phyloP scores from a whole-genome alignment of 2,797 vertebrate species.

The Trachops cirrhosus region DNA sequence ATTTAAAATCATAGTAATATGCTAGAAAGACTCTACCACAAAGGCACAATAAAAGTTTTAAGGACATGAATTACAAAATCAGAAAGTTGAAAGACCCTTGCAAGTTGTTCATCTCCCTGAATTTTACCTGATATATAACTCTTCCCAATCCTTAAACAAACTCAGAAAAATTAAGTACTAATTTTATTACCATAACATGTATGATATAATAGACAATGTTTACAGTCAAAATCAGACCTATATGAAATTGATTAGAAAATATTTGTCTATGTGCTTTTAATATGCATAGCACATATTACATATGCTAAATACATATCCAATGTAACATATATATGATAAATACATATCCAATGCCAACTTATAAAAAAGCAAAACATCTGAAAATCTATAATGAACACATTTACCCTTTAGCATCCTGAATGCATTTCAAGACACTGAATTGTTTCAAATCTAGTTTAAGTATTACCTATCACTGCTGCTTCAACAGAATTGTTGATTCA shows the following conservation, averaged over 20 bases:
- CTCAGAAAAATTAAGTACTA: constrained; percentile 17
- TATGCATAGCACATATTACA: not conserved
- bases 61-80: not conserved
- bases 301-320: not conserved
- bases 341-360: not conserved
- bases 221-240: not conserved
- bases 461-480: not conserved
- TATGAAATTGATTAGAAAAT: not conserved
- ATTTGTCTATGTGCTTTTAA: not conserved
- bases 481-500: not conserved
- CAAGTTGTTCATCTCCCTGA: not conserved
- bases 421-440: not conserved
- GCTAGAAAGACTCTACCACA: not conserved
- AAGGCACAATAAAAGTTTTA: not conserved
- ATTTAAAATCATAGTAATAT: not conserved
- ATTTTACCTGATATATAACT: not conserved
- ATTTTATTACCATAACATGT: not conserved
- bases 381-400: not conserved
- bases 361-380: not conserved
- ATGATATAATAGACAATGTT: not conserved
- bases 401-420: not conserved
- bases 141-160: not conserved
- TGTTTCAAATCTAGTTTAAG: constrained; percentile 17
- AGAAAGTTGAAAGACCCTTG: not conserved
- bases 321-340: not conserved